phyloP scores from a whole-genome alignment of 2,797 vertebrate species.

The Acanthurus lineatus region DNA sequence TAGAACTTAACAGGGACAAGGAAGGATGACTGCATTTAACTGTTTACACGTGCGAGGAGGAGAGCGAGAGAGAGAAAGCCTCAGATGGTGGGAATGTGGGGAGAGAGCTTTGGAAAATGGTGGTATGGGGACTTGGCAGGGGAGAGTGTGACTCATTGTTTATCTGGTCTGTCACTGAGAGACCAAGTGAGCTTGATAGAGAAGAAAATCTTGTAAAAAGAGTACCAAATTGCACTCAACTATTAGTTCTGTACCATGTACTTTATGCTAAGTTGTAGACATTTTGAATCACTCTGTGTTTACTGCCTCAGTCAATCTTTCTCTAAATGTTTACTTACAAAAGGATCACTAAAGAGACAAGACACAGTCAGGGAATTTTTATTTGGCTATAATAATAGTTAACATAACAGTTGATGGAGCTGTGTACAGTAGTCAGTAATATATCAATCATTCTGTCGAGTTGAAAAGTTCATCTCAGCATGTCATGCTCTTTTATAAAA shows the following conservation, averaged over 20 bases:
- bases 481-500: slow-evolving; percentile 67
- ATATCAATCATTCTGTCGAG: slow-evolving; percentile 68
- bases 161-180: slow-evolving; percentile 80
- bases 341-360: slow-evolving; percentile 22
- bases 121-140: slow-evolving; percentile 83
- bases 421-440: slow-evolving; percentile 85
- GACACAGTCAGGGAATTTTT: slow-evolving; percentile 79
- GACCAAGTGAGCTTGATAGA: slow-evolving; percentile 69
- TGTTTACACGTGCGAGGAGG: not conserved
- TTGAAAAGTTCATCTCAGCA: slow-evolving; percentile 60
- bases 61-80: slow-evolving; percentile 14
- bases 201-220: slow-evolving; percentile 33
- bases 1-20: slow-evolving; percentile 13
- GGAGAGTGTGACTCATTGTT: slow-evolving; percentile 86
- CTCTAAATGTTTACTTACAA: not conserved
- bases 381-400: slow-evolving; percentile 78
- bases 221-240: not conserved
- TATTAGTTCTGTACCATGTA: not conserved
- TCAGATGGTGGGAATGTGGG: slow-evolving; percentile 54
- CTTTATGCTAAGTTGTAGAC: not conserved
- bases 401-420: slow-evolving; percentile 75
- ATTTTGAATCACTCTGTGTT: not conserved
- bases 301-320: not conserved
- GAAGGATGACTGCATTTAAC: not conserved
- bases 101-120: slow-evolving; percentile 80